Evolutionary conservation across 1,140 invertebrate genomes (phyloP), one percentile per base, ranked within the genome.

Genomic region (Listronotus oregonensis): DNA sequence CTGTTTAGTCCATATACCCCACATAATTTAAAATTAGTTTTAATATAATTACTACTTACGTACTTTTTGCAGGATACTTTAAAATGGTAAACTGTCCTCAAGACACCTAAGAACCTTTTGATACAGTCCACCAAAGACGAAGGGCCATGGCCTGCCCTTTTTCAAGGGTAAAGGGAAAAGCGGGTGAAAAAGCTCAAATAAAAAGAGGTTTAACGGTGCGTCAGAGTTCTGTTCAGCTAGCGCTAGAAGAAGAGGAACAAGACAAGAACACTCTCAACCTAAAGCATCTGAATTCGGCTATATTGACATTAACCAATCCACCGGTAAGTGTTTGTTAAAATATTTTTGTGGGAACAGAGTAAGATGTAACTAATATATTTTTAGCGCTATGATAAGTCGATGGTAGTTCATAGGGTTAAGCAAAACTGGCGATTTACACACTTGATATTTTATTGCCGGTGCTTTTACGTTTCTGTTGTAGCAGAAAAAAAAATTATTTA

Each of bases 221-320:
- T 62, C 83, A 85, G 66, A 84, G 81, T 5, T 84, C 83, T 0
- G 68, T 84, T 14, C 82, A 84, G 56, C 80, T 84, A 31, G 71
- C 77, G n/a, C 77, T 79, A 1, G 82, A 84, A 11, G 73, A 78
- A 46, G 83, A 84, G 14, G 74, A 76, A 37, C 82, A 84, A 43
- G 81, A 82, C 60, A 82, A 77, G 12, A 81, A 82, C 65, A 85
- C 84, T 9, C 76, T 86, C 27, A 86, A 85, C 69, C 77, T 85
- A 44, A 85, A 85, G 69, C 82, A 85, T 56, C 72, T 86, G 14
- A 82, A 80, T 57, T 80, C 82, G 10, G 84, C 84, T 2, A 82
- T 86, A n/a, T 76, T 81, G 12, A 77, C 83, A 52, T 75, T 86
- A 51, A 86, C 83, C 8, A 81, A 83, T 68, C 85, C 85, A 65